phyloP scores from a whole-genome alignment of 2,888 invertebrate species.

The Athalia rosae region DNA sequence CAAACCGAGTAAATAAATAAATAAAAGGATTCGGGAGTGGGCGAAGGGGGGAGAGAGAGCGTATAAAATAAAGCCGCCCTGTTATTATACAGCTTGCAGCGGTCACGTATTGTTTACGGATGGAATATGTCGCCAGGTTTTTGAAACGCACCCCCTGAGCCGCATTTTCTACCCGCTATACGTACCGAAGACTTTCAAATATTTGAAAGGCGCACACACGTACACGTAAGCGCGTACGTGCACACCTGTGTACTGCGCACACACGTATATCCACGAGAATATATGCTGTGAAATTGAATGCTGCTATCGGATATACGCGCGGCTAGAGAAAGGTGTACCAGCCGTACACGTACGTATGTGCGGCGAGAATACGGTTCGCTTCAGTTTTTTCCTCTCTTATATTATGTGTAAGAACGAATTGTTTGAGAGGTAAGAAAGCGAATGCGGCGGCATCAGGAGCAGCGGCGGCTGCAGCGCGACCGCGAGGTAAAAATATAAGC shows the following conservation, averaged over 20 bases:
- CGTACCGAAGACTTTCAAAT: no score
- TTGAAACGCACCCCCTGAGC: background rate
- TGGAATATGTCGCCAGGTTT: constrained; percentile 2
- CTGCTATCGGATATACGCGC: background rate
- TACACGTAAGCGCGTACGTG: no score
- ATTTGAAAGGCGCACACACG: no score
- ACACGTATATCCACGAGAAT: no score
- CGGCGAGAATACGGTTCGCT: constrained; percentile 26
- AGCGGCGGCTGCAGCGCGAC: background rate
- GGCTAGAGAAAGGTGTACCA: constrained; percentile 8
- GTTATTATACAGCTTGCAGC: no score
- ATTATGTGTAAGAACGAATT: constrained; percentile 6
- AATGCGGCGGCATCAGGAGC: no score
- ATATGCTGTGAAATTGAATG: background rate
- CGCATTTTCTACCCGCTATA: background rate
- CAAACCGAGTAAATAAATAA: no score
- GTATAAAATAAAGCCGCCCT: no score
- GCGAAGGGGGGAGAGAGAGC: no score
- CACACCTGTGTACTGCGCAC: no score
- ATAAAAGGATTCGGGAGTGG: no score
- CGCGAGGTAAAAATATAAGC: background rate
- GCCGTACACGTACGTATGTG: constrained; percentile 30
- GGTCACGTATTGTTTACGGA: constrained; percentile 24
- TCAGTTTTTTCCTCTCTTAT: constrained; percentile 25
- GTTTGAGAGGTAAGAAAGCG: constrained; percentile 10